Evolutionary conservation across 2,797 vertebrate species (phyloP).

Genomic region (Acipenser ruthenus): DNA sequence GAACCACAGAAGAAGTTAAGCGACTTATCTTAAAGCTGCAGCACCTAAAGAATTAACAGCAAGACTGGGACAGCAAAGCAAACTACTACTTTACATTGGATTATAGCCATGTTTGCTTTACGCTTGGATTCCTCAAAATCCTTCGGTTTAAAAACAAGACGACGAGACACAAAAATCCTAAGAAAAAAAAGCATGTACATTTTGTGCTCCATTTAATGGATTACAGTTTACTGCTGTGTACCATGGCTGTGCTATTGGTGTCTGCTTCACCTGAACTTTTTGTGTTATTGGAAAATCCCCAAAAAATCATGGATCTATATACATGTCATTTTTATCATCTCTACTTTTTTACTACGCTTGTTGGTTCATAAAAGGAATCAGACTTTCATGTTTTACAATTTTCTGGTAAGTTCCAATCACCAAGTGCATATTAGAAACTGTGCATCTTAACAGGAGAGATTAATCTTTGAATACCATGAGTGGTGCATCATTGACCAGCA

Average conservation of each 20-base stretch:
- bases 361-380: slow-evolving; percentile 2
- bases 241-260: background rate
- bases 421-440: too few relatives aligned
- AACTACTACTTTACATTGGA: slow-evolving; percentile 5
- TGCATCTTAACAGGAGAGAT: too few relatives aligned
- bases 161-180: slow-evolving; percentile 5
- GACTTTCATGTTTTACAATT: slow-evolving; percentile 4
- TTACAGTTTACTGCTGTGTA: slow-evolving; percentile 9
- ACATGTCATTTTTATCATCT: background rate
- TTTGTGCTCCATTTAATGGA: background rate
- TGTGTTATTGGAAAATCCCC: slow-evolving; percentile 6
- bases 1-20: slow-evolving; percentile 9
- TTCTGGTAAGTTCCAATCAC: slow-evolving; percentile 17
- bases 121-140: slow-evolving; percentile 5
- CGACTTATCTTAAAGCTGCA: slow-evolving; percentile 10
- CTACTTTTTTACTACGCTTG: background rate
- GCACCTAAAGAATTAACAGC: slow-evolving; percentile 5
- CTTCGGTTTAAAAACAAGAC: background rate
- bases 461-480: background rate
- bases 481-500: slow-evolving; percentile 14
- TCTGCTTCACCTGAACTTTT: slow-evolving; percentile 1
- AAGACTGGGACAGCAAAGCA: slow-evolving; percentile 10
- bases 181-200: slow-evolving; percentile 2
- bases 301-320: slow-evolving; percentile 11
- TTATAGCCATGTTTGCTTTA: background rate